Conservation (phyloP, 2,113 vertebrate species). For the Campylomormyrus tamandua region DNA sequence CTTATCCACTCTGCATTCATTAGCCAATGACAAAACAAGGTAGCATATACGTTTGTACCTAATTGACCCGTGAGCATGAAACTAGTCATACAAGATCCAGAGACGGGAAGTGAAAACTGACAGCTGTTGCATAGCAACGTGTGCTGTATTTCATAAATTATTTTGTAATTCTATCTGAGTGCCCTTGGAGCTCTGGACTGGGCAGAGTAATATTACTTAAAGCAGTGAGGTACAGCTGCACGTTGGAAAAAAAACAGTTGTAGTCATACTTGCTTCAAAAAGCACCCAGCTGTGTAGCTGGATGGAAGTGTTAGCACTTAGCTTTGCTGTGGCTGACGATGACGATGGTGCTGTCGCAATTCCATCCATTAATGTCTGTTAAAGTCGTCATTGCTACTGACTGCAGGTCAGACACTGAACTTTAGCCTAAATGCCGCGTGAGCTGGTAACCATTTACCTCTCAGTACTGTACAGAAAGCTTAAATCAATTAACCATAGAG, state of each 20-base stretch:
- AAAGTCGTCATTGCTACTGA: neutral
- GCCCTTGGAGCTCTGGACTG: neutral
- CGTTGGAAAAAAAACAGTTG: neutral
- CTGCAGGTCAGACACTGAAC: neutral
- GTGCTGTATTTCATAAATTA: neutral
- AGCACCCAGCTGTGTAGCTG: neutral
- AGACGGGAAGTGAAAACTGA: neutral
- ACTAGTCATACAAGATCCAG: neutral
- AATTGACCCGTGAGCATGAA: neutral
- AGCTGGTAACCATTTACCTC: neutral
- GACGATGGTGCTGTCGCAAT: neutral
- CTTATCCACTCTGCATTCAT: neutral
- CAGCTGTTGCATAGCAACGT: constrained; percentile 6
- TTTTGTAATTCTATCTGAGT: neutral
- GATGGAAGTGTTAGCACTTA: neutral
- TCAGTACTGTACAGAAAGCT: neutral
- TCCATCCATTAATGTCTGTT: neutral
- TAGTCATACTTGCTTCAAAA: neutral
- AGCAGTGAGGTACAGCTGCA: neutral
- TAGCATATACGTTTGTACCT: neutral
- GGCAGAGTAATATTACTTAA: neutral
- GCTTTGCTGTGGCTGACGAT: neutral
- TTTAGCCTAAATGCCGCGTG: neutral
- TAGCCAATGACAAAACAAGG: neutral
- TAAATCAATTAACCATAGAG: neutral